Evolutionary conservation across 2,888 invertebrate species (phyloP).

Genomic region (Zootermopsis nevadensis): DNA sequence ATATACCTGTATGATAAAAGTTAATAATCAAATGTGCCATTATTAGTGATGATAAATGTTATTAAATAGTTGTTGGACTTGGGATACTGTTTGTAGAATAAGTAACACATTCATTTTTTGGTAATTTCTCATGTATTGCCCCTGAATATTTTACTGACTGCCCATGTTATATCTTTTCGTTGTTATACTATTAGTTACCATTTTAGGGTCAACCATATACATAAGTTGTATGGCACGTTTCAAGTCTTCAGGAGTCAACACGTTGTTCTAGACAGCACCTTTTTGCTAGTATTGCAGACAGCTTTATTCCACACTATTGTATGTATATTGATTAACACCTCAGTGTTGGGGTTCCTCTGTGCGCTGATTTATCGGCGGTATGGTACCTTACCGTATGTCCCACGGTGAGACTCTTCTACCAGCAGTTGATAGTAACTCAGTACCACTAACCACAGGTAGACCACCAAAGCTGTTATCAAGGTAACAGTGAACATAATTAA

Average conservation of each 20-base stretch:
- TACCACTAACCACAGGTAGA: conserved; percentile 86
- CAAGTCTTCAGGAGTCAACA: not conserved
- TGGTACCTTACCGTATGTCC: conserved; percentile 80
- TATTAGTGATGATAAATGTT: too few species aligned
- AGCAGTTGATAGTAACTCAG: conserved; percentile 84
- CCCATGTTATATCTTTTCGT: too few species aligned
- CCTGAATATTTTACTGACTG: too few species aligned
- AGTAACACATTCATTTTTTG: too few species aligned
- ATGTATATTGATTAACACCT: not conserved
- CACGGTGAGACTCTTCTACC: conserved; percentile 75
- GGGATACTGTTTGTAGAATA: too few species aligned
- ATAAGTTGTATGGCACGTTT: not conserved
- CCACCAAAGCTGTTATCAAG: conserved; percentile 76
- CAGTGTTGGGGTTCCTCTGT: not conserved
- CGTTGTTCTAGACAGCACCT: not conserved
- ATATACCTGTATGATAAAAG: too few species aligned
- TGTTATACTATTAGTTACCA: too few species aligned
- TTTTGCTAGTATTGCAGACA: not conserved
- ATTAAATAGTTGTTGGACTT: too few species aligned
- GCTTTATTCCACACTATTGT: not conserved
- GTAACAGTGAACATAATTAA: too few species aligned
- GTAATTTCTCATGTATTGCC: too few species aligned
- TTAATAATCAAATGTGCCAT: too few species aligned
- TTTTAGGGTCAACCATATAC: too few species aligned
- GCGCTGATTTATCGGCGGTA: conserved; percentile 63